A percentile compares a stretch with the other conserved stretches of the same genome.
Evolutionary conservation across 2,797 vertebrate genomes (phyloP).

Genomic region (Jordanella pulchra): DNA sequence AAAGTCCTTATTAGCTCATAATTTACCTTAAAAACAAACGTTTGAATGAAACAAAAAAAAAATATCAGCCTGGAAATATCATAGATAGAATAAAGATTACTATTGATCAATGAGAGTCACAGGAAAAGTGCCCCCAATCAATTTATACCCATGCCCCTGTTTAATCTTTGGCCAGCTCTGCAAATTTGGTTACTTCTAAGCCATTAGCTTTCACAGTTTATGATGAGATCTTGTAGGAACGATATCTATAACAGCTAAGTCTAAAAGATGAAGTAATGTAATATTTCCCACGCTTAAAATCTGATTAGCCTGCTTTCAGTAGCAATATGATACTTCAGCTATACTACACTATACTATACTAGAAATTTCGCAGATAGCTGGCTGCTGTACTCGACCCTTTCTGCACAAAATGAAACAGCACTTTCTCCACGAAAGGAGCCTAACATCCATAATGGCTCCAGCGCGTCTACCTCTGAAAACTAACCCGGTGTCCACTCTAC

Average conservation of each 20-base stretch:
- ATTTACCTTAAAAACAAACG: not conserved
- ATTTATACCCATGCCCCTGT: not conserved
- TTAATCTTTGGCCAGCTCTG: not conserved
- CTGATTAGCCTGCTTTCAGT: not conserved
- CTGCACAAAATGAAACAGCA: not conserved
- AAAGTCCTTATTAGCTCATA: not conserved
- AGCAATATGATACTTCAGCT: not conserved
- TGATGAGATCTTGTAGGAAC: not conserved
- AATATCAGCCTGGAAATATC: not conserved
- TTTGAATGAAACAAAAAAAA: not conserved
- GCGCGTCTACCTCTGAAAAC: slow-evolving; percentile 45
- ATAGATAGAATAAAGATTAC: not conserved
- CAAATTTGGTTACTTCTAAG: not conserved
- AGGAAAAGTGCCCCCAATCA: not conserved
- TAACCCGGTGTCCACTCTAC: slow-evolving; percentile 30
- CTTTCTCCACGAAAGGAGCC: not conserved
- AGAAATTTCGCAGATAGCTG: not conserved
- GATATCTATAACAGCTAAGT: not conserved
- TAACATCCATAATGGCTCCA: slow-evolving; percentile 11
- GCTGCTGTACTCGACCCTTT: not conserved
- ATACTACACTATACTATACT: too few relatives aligned
- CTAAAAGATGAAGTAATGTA: not conserved
- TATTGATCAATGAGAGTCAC: not conserved
- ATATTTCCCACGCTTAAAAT: not conserved
- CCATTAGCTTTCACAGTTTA: not conserved